phyloP scores from a whole-genome alignment of 2,113 vertebrate species.

The Rana temporaria region DNA sequence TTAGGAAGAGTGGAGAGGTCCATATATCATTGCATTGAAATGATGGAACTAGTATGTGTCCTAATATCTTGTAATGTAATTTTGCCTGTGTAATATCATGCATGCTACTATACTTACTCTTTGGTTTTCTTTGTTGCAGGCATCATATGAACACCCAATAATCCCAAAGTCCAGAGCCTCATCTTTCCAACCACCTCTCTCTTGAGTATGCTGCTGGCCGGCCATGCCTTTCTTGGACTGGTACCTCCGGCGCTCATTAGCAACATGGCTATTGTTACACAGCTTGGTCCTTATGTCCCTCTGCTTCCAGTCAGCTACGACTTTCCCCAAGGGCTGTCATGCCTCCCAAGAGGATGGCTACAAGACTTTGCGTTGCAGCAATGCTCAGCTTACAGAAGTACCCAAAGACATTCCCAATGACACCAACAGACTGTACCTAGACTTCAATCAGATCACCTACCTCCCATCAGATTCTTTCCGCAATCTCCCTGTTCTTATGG shows the following conservation, averaged over 20 bases:
- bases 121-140: background rate
- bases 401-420: constrained; percentile 92
- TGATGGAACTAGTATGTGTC: no score
- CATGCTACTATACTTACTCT: background rate
- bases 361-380: constrained; percentile 93
- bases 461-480: constrained; percentile 87
- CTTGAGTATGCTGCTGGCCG: constrained; percentile 65
- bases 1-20: no score
- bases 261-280: constrained; percentile 83
- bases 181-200: background rate
- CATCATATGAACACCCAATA: constrained; percentile 16
- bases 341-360: constrained; percentile 79
- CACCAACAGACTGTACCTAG: constrained; percentile 90
- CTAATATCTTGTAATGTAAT: no score
- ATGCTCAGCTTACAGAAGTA: constrained; percentile 83
- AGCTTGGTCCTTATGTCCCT: constrained; percentile 84
- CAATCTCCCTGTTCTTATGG: constrained; percentile 82
- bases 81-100: background rate
- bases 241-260: constrained; percentile 74
- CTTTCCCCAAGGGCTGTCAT: constrained; percentile 88
- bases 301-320: constrained; percentile 74
- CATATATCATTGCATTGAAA: no score
- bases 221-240: constrained; percentile 70
- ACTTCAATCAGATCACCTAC: constrained; percentile 87
- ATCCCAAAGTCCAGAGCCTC: constrained; percentile 57